A percentile compares a stretch with the other conserved stretches of the same genome.
These are phyloP conservation scores for Delichon dasypus DNA, from an alignment of 2,797 vertebrate species.

Conservation along the genomic window DNA sequence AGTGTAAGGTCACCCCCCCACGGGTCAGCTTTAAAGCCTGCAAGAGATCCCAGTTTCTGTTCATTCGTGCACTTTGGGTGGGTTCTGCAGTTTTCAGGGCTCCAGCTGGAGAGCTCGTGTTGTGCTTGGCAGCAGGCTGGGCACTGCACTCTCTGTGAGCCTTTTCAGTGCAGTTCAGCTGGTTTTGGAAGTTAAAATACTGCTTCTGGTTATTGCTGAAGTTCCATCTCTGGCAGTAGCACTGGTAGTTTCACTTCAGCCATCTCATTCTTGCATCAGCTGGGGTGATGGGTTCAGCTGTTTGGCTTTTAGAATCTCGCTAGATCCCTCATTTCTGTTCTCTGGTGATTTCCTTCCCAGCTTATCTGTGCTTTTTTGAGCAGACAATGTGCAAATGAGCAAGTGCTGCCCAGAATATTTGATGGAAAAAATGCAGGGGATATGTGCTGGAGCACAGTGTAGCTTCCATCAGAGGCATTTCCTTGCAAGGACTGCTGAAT, in stretches of 20 bases:
- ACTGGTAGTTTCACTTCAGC: background rate
- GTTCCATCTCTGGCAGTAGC: background rate
- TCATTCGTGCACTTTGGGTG: background rate
- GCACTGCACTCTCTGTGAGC: background rate
- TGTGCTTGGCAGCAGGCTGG: background rate
- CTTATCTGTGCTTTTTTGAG: background rate
- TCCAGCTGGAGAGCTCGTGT: background rate
- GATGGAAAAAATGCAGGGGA: background rate
- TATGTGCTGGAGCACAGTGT: background rate
- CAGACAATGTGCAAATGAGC: background rate
- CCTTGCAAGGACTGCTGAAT: background rate
- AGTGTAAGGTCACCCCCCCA: background rate
- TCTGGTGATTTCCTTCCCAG: background rate
- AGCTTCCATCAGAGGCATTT: background rate
- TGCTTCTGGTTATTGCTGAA: background rate
- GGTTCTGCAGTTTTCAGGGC: background rate
- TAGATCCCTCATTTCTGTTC: background rate
- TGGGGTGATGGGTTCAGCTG: background rate
- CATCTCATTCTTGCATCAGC: background rate
- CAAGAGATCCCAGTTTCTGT: background rate
- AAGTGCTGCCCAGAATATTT: background rate
- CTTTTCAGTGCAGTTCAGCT: background rate
- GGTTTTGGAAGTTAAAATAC: background rate
- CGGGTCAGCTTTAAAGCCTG: background rate
- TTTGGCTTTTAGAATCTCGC: background rate